These are phyloP conservation scores for Aspidiotus rigidus DNA, from an alignment of 2,888 invertebrate genomes.

Conservation along the genomic window DNA sequence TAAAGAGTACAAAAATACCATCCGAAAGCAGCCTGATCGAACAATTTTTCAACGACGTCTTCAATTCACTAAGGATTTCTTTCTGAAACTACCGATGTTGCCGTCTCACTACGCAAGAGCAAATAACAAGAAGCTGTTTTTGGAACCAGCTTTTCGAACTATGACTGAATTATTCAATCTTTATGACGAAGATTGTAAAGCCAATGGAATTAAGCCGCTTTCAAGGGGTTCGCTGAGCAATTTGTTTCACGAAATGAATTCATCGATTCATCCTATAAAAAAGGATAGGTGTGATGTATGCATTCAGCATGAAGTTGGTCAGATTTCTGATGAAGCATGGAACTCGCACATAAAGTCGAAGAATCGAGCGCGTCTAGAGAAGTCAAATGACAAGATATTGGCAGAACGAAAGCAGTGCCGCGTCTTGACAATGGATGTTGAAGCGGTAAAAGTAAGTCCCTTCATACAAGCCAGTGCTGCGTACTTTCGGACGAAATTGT, in stretches of 20 bases:
- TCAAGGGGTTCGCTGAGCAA: not conserved
- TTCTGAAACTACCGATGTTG: not conserved
- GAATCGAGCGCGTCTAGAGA: slow-evolving; percentile 9
- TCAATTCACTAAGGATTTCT: not conserved
- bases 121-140: slow-evolving; percentile 9
- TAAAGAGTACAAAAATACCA: too few relatives aligned
- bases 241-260: not conserved
- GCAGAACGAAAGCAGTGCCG: not conserved
- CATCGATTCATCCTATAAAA: not conserved
- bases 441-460: slow-evolving; percentile 12
- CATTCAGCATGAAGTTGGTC: slow-evolving; percentile 4
- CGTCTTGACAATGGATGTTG: slow-evolving; percentile 20
- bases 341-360: slow-evolving; percentile 1
- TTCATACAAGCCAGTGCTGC: slow-evolving; percentile 11
- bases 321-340: slow-evolving; percentile 2
- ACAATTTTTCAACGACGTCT: too few relatives aligned
- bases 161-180: not conserved
- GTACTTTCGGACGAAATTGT: not conserved
- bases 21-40: too few relatives aligned
- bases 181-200: not conserved
- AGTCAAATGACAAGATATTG: not conserved
- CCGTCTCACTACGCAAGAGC: slow-evolving; percentile 8
- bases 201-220: not conserved
- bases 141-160: slow-evolving; percentile 8
- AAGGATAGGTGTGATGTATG: slow-evolving; percentile 13